A percentile compares a stretch with the other conserved stretches of the same genome.
These are phyloP conservation scores for Bellardia bayeri DNA, from an alignment of 2,888 invertebrate genomes.

Conservation along the genomic window DNA sequence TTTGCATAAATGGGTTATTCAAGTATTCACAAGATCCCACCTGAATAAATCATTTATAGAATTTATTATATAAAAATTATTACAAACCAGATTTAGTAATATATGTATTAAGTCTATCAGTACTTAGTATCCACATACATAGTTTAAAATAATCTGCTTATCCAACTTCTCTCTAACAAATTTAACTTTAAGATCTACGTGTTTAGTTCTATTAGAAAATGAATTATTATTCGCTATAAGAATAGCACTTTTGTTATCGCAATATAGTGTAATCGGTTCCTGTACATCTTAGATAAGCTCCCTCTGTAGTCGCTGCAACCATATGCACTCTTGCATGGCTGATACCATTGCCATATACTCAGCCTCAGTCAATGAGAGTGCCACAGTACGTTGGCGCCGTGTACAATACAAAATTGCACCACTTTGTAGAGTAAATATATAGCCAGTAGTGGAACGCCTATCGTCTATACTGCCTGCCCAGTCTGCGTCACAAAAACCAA, in stretches of 20 bases:
- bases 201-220: neutral
- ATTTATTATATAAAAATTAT: neutral
- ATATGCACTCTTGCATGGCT: no score
- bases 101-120: neutral
- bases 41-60: neutral
- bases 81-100: neutral
- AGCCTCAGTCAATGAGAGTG: neutral
- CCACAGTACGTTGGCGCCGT: neutral
- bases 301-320: no score
- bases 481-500: no score
- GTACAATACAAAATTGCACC: no score
- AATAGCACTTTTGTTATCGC: no score
- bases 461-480: no score
- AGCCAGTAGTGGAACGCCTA: no score
- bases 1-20: neutral
- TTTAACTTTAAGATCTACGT: neutral
- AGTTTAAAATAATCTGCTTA: neutral
- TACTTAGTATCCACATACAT: conserved; percentile 8
- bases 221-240: neutral
- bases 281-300: no score
- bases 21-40: neutral
- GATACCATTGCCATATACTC: no score
- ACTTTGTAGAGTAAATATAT: no score
- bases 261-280: neutral
- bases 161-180: neutral